These are phyloP conservation scores for Zaprionus capensis DNA, from an alignment of 1,140 invertebrate genomes.

Conservation along the genomic window DNA sequence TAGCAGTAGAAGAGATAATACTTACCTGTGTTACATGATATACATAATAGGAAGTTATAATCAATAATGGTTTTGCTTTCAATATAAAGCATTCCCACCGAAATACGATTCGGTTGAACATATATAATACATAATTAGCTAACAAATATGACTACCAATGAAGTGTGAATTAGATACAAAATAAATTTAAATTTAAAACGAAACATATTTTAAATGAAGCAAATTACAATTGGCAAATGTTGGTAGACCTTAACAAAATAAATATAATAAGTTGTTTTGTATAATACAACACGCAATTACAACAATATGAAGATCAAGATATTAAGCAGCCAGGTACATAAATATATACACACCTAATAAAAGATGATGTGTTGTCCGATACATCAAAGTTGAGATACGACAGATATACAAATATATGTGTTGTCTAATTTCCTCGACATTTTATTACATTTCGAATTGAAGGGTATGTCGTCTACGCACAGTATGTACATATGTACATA, in stretches of 20 bases:
- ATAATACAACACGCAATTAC: neutral
- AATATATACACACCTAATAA: neutral
- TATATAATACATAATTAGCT: slow-evolving; percentile 68
- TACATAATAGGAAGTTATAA: slow-evolving; percentile 77
- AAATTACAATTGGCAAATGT: neutral
- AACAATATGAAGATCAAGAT: neutral
- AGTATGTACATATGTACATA: too few species aligned
- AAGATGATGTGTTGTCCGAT: neutral
- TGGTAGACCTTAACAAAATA: neutral
- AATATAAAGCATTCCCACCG: slow-evolving; percentile 77
- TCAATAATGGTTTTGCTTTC: slow-evolving; percentile 79
- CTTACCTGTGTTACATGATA: slow-evolving; percentile 66
- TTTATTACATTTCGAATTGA: too few species aligned
- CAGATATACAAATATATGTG: too few species aligned
- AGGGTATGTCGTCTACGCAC: too few species aligned
- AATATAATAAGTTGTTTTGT: neutral
- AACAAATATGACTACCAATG: slow-evolving; percentile 74
- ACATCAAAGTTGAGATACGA: neutral
- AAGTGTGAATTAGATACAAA: slow-evolving; percentile 60
- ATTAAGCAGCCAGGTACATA: neutral
- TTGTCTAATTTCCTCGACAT: too few species aligned
- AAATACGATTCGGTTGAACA: slow-evolving; percentile 64
- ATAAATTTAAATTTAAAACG: slow-evolving; percentile 19
- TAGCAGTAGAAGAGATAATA: slow-evolving; percentile 22
- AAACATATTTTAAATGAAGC: neutral